phyloP scores from a whole-genome alignment of 1,140 invertebrate species.

The Anadara kagoshimensis region DNA sequence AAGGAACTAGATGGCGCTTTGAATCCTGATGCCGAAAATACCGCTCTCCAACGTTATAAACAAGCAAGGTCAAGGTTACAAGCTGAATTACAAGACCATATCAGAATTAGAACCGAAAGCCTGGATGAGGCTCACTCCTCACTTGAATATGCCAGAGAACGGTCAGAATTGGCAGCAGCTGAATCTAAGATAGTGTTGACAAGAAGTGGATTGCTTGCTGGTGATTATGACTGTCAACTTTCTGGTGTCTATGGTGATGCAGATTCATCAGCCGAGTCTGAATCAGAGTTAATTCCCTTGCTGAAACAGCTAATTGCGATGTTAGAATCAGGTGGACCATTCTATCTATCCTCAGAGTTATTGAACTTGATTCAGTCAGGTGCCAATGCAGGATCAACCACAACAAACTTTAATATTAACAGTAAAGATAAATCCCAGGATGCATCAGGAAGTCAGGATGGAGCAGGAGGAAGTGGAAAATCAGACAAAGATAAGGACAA shows the following conservation, averaged over 20 bases:
- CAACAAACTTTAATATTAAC: slow-evolving; percentile 55
- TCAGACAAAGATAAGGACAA: slow-evolving; percentile 17
- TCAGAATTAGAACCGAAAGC: slow-evolving; percentile 57
- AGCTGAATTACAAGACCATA: slow-evolving; percentile 64
- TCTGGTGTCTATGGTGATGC: slow-evolving; percentile 67
- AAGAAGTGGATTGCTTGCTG: slow-evolving; percentile 57
- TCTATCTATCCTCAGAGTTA: slow-evolving; percentile 62
- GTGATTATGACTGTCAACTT: slow-evolving; percentile 65
- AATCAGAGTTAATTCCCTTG: slow-evolving; percentile 67
- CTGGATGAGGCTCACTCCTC: slow-evolving; percentile 64
- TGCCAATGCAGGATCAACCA: slow-evolving; percentile 42
- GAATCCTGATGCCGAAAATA: slow-evolving; percentile 67
- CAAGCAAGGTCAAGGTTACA: slow-evolving; percentile 65
- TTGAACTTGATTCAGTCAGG: slow-evolving; percentile 58
- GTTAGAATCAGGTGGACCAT: slow-evolving; percentile 68
- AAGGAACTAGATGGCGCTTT: slow-evolving; percentile 63
- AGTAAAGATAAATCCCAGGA: slow-evolving; percentile 20
- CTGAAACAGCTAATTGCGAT: slow-evolving; percentile 68
- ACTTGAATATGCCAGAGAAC: slow-evolving; percentile 66
- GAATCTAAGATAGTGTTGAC: slow-evolving; percentile 66
- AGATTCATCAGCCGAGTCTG: slow-evolving; percentile 41
- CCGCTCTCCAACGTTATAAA: slow-evolving; percentile 59
- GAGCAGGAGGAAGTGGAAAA: slow-evolving; percentile 15
- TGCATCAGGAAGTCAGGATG: slow-evolving; percentile 4
- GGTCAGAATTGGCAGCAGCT: slow-evolving; percentile 59